Evolutionary conservation across 2,797 vertebrate species (phyloP).

Genomic region (Amblyraja radiata): DNA sequence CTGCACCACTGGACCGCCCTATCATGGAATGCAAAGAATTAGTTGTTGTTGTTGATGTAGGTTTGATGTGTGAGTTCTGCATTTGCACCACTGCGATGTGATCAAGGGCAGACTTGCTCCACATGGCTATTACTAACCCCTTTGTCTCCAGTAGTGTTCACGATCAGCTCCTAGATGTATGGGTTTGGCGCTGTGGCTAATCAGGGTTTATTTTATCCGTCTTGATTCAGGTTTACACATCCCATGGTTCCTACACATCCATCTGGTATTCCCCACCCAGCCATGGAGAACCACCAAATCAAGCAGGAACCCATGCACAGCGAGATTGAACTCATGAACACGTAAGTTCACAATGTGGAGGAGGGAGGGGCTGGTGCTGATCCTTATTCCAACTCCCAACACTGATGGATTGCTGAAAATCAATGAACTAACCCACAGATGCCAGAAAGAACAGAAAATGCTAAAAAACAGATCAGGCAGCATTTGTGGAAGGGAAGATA

Average conservation of each 20-base stretch:
- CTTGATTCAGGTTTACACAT: slow-evolving; percentile 84
- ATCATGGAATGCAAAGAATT: too few species aligned
- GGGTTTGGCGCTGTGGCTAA: not conserved
- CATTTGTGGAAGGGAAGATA: too few species aligned
- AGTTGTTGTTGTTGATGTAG: not conserved
- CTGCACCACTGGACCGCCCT: too few species aligned
- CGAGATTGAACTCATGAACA: slow-evolving; percentile 93
- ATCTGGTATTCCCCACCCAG: slow-evolving; percentile 97
- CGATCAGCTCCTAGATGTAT: not conserved
- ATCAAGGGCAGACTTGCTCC: not conserved
- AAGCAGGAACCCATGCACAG: slow-evolving; percentile 89
- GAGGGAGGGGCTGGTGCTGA: not conserved
- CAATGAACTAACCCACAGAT: too few species aligned
- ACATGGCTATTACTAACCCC: not conserved
- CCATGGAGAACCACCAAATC: slow-evolving; percentile 97
- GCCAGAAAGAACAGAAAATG: too few species aligned
- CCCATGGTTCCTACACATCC: slow-evolving; percentile 96
- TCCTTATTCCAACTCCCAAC: not conserved
- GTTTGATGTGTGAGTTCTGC: not conserved
- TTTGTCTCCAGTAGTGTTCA: not conserved
- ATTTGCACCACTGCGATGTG: not conserved
- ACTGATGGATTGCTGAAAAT: too few species aligned
- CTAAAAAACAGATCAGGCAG: too few species aligned
- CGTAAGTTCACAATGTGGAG: slow-evolving; percentile 65
- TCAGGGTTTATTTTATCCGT: not conserved